Evolutionary conservation across 2,113 vertebrate species (phyloP).

Genomic region (Bagarius yarrelli): DNA sequence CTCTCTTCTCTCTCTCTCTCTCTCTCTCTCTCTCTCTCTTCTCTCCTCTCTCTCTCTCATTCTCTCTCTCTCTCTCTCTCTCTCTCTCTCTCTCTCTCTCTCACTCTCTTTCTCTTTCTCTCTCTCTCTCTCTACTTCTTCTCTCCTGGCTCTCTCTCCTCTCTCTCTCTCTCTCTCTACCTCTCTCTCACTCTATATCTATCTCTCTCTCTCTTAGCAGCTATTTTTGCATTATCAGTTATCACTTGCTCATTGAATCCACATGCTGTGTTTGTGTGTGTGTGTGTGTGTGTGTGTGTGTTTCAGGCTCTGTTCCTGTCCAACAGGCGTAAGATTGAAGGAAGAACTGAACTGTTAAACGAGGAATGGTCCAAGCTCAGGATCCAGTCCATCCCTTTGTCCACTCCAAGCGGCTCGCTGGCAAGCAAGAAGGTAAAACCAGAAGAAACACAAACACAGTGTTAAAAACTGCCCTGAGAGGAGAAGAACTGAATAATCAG

Average conservation of each 20-base stretch:
- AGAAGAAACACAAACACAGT: neutral
- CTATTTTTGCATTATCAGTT: neutral
- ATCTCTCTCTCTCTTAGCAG: neutral
- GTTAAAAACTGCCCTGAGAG: neutral
- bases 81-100: too few species aligned
- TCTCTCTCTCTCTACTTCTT: too few species aligned
- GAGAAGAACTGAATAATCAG: neutral
- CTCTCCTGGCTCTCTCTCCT: too few species aligned
- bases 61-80: too few species aligned
- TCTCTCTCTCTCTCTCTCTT: too few species aligned
- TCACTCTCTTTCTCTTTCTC: too few species aligned
- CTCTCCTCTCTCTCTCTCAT: too few species aligned
- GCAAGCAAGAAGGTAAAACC: constrained; percentile 83
- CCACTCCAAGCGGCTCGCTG: constrained; percentile 74
- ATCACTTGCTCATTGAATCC: neutral
- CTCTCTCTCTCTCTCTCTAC: neutral
- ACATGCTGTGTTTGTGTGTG: constrained; percentile 16
- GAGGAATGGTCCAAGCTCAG: constrained; percentile 90
- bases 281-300: constrained; percentile 37
- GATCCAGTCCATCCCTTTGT: constrained; percentile 86
- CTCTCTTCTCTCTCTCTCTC: too few species aligned
- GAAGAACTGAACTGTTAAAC: constrained; percentile 84
- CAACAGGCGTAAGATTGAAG: constrained; percentile 89
- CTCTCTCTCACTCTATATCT: neutral
- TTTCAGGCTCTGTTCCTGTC: constrained; percentile 84